A percentile compares a stretch with the other conserved stretches of the same genome.
phyloP scores from a whole-genome alignment of 2,797 vertebrate species.

The Karalla daura region DNA sequence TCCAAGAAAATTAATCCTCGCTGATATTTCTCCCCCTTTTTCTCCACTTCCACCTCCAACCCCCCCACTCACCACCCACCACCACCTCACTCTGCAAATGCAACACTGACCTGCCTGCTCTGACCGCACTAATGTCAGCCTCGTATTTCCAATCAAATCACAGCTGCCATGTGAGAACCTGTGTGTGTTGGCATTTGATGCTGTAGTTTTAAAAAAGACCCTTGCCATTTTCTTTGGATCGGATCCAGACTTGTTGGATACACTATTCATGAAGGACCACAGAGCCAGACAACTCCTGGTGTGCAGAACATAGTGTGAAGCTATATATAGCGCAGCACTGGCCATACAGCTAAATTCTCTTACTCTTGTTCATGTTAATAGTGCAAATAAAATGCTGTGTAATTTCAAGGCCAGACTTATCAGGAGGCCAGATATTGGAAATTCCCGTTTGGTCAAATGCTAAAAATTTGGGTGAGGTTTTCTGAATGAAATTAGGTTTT shows the following conservation, averaged over 20 bases:
- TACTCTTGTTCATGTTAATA: background rate
- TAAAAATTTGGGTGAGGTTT: background rate
- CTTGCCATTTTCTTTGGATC: constrained; percentile 57
- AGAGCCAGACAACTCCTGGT: constrained; percentile 28
- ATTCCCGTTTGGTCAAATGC: constrained; percentile 5
- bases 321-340: constrained; percentile 60
- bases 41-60: too few relatives aligned
- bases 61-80: too few relatives aligned
- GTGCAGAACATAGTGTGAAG: constrained; percentile 29
- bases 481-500: background rate
- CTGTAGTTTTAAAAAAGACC: constrained; percentile 36
- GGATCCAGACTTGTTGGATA: constrained; percentile 34
- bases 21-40: constrained; percentile 37
- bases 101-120: constrained; percentile 40
- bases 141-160: constrained; percentile 56
- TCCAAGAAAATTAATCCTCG: constrained; percentile 70
- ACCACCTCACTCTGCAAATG: constrained; percentile 36
- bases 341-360: constrained; percentile 48
- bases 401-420: constrained; percentile 28
- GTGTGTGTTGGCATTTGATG: constrained; percentile 45
- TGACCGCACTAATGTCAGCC: constrained; percentile 37
- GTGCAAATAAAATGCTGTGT: constrained; percentile 10
- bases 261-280: constrained; percentile 36
- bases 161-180: constrained; percentile 48
- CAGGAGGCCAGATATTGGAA: background rate